Evolutionary conservation across 2,888 invertebrate genomes (phyloP), one percentile per base, ranked within the genome.

Genomic region (Cacoxenus indagator): DNA sequence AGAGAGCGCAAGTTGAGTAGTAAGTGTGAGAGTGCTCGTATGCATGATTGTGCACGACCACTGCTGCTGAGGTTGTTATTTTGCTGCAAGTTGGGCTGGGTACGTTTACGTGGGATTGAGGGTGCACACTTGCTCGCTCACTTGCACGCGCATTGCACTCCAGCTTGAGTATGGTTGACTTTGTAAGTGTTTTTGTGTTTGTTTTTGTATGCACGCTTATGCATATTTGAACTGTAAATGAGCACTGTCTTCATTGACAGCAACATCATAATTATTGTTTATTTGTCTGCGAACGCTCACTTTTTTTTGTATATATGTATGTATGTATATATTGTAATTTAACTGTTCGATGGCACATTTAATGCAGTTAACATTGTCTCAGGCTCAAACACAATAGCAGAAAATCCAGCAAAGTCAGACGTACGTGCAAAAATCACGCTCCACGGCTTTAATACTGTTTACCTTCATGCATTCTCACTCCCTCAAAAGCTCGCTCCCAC

Each of bases 311-410:
- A 64, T 57, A 69, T 67, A 9, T 45, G 37, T 1, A 31, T 67
- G 59, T 57, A 24, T n/a, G n/a, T n/a, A n/a, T n/a, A n/a, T n/a
- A n/a, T n/a, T n/a, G n/a, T n/a, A n/a, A n/a, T n/a, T n/a, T n/a
- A n/a, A n/a, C n/a, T n/a, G n/a, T n/a, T n/a, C n/a, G n/a, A 51
- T 65, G 45, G 26, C 65, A 31, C 31, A 77, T 76, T 71, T 77
- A 81, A 81, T 81, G 84, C 81, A 81, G 78, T 83, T 81, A 77
- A 76, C 81, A 84, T 84, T 84, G 83, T 79, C 84, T 80, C 84
- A 80, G 80, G 81, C 83, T 75, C 43, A 37, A 24, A 17, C n/a
- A 43, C 17, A 22, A 17, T 9, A 22, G 19, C 51, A 51, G 48
- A n/a, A 48, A 48, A 4, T 17, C 17, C 19, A 45, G 22, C 31